Conservation (phyloP, 1,140 invertebrate genomes). For the Ylistrum balloti region DNA sequence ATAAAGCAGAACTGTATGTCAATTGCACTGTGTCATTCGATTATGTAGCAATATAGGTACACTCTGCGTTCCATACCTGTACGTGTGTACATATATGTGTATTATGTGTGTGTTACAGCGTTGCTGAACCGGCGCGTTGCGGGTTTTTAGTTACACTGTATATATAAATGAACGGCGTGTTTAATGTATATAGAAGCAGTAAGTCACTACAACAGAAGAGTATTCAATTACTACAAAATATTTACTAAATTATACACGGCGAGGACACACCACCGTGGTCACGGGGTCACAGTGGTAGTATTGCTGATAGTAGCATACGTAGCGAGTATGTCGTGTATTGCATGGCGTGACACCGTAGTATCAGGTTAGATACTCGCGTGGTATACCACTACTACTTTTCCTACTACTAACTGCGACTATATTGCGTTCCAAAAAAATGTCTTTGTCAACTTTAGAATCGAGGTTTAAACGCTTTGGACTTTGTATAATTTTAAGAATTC, state of each 20-base stretch:
- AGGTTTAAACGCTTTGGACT: too few species aligned
- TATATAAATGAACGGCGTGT: neutral
- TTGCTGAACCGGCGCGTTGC: neutral
- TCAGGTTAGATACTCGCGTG: neutral
- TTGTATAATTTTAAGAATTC: too few species aligned
- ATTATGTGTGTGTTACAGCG: neutral
- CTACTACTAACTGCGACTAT: neutral
- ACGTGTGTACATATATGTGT: neutral
- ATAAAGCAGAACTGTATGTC: too few species aligned
- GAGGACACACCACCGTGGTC: neutral
- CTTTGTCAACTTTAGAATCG: too few species aligned
- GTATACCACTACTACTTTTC: neutral
- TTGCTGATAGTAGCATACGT: neutral
- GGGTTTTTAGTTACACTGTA: neutral
- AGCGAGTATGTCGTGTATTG: slow-evolving; percentile 8
- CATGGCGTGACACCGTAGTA: slow-evolving; percentile 12
- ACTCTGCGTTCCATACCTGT: neutral
- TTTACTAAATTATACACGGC: neutral
- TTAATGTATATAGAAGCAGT: neutral
- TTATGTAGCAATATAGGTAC: neutral
- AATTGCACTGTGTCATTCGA: neutral
- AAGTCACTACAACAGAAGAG: neutral
- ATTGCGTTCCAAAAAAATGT: neutral
- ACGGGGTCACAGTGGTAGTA: neutral
- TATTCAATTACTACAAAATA: neutral